Evolutionary conservation across 2,797 vertebrate genomes (phyloP), one percentile per base, ranked within the genome.

Genomic region (Myotis vivesi): DNA sequence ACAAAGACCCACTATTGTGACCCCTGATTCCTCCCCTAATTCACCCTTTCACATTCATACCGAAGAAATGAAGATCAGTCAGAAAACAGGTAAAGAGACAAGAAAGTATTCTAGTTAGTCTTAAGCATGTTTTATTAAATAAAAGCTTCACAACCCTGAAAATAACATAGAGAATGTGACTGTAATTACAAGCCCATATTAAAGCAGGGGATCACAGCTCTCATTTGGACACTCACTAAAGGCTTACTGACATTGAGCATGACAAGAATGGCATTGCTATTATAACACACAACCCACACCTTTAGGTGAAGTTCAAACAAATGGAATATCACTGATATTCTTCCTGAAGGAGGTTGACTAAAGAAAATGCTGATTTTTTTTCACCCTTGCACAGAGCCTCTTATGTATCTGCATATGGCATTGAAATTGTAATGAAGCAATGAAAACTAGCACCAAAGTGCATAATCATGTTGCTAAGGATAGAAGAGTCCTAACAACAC

Each of bases 221-320:
- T 95, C 96, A 96, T 91, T 92, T 89, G 96, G 94, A 97, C 92
- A 23, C 79, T 95, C 97, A 91, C 88, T 92, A 96, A 91, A 94
- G 64, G 51, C 72, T 96, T 97, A 95, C 95, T 97, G 94, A 97
- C 94, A 96, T 75, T 93, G 96, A 97, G 95, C 95, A 97, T 97
- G 97, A 96, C 95, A 97, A 96, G 92, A 97, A 96, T 33, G 90
- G 41, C 75, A 85, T 62, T 0, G 19, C 94, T 95, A 82, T 96
- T 95, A 89, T 66, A 94, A 66, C 95, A 83, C 82, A 95, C 97
- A 95, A 96, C 91, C 22, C 49, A 87, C 88, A 92, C 94, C 96
- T 92, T 92, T 82, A 95, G 71, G 4, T 30, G n/a, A 82, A 79
- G 92, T 92, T 94, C 95, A 96, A 80, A 73, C 90, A 95, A 95